A percentile compares a stretch with the other conserved stretches of the same genome.
Evolutionary conservation across 2,113 vertebrate species (phyloP).

Genomic region (Centropristis striata): DNA sequence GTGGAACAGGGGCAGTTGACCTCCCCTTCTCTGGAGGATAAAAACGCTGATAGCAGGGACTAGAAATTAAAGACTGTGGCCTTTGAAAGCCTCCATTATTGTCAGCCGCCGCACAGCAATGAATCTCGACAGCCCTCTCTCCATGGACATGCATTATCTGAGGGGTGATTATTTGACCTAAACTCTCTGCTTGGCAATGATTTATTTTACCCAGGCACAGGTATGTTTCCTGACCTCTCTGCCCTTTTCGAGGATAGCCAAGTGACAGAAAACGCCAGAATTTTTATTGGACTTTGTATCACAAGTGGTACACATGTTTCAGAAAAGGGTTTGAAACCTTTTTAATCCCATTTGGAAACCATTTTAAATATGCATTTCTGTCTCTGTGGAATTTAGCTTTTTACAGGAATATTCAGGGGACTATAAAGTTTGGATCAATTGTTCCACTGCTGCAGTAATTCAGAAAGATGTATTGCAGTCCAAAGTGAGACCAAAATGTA

Average conservation of each 20-base stretch:
- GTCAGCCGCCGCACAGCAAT: constrained; percentile 73
- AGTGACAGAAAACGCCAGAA: constrained; percentile 28
- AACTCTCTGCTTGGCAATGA: constrained; percentile 73
- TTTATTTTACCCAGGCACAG: constrained; percentile 74
- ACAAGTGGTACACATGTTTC: constrained; percentile 22
- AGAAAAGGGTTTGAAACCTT: constrained; percentile 15
- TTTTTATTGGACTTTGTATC: background rate
- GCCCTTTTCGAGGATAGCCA: constrained; percentile 34
- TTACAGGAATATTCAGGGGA: constrained; percentile 62
- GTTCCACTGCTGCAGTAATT: constrained; percentile 68
- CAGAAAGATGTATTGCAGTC: constrained; percentile 73
- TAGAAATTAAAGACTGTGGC: constrained; percentile 83
- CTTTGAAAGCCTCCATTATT: constrained; percentile 84
- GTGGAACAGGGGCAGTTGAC: constrained; percentile 76
- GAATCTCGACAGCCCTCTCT: constrained; percentile 72
- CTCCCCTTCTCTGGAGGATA: constrained; percentile 74
- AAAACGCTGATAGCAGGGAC: constrained; percentile 78
- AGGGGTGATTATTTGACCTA: constrained; percentile 84
- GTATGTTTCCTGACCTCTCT: constrained; percentile 53
- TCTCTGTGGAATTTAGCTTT: constrained; percentile 45
- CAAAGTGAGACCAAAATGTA: constrained; percentile 71
- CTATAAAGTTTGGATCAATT: constrained; percentile 70
- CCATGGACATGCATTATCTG: constrained; percentile 75
- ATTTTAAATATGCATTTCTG: constrained; percentile 47
- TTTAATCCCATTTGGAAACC: constrained; percentile 25